Evolutionary conservation across 92 coral and sea anemone species (phyloP).

Genomic region (Phenganax marumi): DNA sequence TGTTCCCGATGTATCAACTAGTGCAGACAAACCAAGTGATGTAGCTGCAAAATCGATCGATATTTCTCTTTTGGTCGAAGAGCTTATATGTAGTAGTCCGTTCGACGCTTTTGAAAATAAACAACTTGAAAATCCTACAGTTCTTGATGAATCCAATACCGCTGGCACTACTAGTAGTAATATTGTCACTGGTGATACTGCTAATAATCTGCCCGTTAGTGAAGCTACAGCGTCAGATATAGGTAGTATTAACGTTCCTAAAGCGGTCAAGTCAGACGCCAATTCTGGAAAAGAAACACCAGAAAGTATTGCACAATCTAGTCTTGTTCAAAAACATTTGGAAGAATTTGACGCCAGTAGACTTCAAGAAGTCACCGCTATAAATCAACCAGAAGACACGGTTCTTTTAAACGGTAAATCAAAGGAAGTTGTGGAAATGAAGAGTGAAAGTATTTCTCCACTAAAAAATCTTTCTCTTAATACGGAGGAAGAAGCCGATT

Average conservation of each 20-base stretch:
- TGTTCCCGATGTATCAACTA: not conserved
- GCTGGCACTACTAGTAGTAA: not conserved
- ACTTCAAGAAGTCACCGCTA: not conserved
- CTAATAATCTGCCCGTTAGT: not conserved
- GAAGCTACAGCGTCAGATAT: not conserved
- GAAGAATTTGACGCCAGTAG: not conserved
- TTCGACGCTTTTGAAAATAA: not conserved
- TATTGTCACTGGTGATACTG: not conserved
- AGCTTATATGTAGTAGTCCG: slow-evolving; percentile 17
- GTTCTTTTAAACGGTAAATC: not conserved
- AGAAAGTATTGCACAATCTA: not conserved
- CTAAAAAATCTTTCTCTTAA: not conserved
- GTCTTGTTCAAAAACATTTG: slow-evolving; percentile 2
- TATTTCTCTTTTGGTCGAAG: slow-evolving; percentile 30
- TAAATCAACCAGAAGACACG: not conserved
- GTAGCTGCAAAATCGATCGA: slow-evolving; percentile 8
- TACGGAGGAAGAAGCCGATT: not conserved
- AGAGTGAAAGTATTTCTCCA: not conserved
- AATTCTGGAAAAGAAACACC: not conserved
- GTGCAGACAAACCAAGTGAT: not conserved
- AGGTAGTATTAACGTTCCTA: not conserved
- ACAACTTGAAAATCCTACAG: not conserved
- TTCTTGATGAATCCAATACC: not conserved
- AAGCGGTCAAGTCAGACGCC: not conserved
- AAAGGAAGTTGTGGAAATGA: not conserved